Conservation (phyloP, 2,797 vertebrate genomes). For the Coracias cyanogaster region DNA sequence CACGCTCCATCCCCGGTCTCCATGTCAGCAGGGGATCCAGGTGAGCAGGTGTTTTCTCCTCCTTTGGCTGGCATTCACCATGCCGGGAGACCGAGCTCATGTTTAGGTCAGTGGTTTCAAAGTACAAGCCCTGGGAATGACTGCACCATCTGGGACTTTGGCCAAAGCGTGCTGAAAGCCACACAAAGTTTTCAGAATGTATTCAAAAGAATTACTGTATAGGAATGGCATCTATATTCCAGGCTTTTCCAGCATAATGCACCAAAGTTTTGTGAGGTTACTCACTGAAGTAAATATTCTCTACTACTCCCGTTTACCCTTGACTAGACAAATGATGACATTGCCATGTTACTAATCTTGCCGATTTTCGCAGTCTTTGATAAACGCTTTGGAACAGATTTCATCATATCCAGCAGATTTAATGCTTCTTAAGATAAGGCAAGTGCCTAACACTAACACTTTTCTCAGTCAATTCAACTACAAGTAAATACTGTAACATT, state of each 20-base stretch:
- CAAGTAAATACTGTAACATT: conserved; percentile 22
- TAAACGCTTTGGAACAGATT: conserved; percentile 47
- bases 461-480: conserved; percentile 50
- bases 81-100: rapidly evolving
- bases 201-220: background rate
- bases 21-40: background rate
- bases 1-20: rapidly evolving
- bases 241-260: background rate
- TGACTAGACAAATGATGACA: conserved; percentile 35
- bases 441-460: conserved; percentile 22
- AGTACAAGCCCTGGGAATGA: background rate
- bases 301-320: too few relatives aligned
- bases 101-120: background rate
- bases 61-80: background rate
- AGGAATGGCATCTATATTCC: background rate
- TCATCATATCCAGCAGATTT: conserved; percentile 51
- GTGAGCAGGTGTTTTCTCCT: background rate
- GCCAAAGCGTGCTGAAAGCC: background rate
- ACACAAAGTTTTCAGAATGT: background rate
- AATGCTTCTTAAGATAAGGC: conserved; percentile 25
- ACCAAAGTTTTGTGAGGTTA: background rate
- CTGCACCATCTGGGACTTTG: background rate
- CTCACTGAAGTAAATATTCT: background rate
- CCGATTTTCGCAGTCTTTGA: conserved; percentile 39
- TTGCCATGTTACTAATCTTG: background rate